These are phyloP conservation scores for Xanthostigma xanthostigma DNA, from an alignment of 2,888 invertebrate genomes.

Conservation along the genomic window DNA sequence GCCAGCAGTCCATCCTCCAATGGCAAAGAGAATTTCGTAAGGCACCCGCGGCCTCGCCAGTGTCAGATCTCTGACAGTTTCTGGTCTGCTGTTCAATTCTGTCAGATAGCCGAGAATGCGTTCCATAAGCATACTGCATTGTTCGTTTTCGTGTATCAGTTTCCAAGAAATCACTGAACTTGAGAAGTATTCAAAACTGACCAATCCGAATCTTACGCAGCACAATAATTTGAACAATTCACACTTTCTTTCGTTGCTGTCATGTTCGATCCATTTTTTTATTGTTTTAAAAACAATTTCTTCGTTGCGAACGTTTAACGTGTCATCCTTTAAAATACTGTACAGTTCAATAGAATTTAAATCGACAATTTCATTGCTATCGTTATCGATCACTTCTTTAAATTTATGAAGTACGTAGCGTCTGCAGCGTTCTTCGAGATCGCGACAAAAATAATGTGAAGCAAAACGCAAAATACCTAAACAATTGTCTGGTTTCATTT, in stretches of 20 bases:
- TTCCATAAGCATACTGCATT: conserved; percentile 31
- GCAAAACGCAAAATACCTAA: conserved; percentile 57
- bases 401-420: conserved; percentile 43
- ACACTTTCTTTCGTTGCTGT: conserved; percentile 34
- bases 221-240: conserved; percentile 43
- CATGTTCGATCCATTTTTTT: conserved; percentile 52
- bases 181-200: conserved; percentile 41
- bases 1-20: conserved; percentile 78
- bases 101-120: conserved; percentile 36
- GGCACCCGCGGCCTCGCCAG: conserved; percentile 56
- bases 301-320: conserved; percentile 56
- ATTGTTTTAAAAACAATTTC: conserved; percentile 60
- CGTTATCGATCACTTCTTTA: conserved; percentile 37
- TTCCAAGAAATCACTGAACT: conserved; percentile 12
- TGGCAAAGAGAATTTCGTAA: conserved; percentile 64
- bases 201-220: conserved; percentile 51
- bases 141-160: conserved; percentile 30
- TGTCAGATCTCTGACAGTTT: conserved; percentile 34
- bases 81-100: conserved; percentile 32
- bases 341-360: conserved; percentile 44
- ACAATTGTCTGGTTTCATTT: conserved; percentile 51
- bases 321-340: conserved; percentile 50
- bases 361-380: conserved; percentile 47
- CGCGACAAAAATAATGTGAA: conserved; percentile 50
- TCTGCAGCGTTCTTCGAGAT: conserved; percentile 44